These are phyloP conservation scores for Rhagophthalmus giganteus DNA, from an alignment of 2,888 invertebrate genomes.

Conservation along the genomic window DNA sequence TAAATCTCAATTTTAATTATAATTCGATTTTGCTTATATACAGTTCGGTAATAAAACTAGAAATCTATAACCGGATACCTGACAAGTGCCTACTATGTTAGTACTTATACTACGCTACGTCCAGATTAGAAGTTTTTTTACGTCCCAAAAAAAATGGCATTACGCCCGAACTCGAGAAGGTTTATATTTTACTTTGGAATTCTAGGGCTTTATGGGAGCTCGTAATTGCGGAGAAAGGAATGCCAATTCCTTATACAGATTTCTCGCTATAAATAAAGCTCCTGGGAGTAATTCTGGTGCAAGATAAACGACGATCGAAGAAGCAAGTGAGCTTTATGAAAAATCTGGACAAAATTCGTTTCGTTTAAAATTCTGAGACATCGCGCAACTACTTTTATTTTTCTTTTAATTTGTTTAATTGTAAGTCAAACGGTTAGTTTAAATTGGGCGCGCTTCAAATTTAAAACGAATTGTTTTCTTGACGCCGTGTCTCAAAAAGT, in stretches of 20 bases:
- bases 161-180: not conserved
- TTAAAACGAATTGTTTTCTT: not conserved
- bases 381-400: not conserved
- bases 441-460: not conserved
- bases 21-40: not conserved
- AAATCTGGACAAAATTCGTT: not conserved
- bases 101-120: too few species aligned
- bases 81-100: too few species aligned
- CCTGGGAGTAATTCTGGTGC: slow-evolving; percentile 16
- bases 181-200: slow-evolving; percentile 1
- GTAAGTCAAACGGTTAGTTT: not conserved
- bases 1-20: not conserved
- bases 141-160: not conserved
- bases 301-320: slow-evolving; percentile 20
- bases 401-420: not conserved
- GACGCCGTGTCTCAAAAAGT: not conserved
- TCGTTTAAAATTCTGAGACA: not conserved
- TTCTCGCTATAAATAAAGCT: slow-evolving; percentile 23
- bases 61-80: not conserved
- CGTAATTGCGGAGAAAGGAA: slow-evolving; percentile 16
- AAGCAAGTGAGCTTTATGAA: not conserved
- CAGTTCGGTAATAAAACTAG: not conserved
- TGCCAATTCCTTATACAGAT: slow-evolving; percentile 24
- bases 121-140: too few species aligned
- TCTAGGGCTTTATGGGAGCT: slow-evolving; percentile 10